Evolutionary conservation across 2,113 vertebrate genomes (phyloP).

Genomic region (Anoplopoma fimbria): DNA sequence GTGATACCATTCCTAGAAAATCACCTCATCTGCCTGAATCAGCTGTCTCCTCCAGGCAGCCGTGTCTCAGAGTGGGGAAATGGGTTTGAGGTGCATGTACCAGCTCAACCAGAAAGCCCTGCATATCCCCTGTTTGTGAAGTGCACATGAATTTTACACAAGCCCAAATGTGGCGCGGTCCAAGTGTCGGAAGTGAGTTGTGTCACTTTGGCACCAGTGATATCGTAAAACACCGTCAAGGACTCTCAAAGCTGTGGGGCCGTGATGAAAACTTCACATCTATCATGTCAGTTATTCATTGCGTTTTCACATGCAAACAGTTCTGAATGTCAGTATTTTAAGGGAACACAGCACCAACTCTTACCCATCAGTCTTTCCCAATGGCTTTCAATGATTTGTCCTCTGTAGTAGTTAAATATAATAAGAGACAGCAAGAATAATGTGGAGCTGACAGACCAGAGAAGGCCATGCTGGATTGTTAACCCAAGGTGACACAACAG

Average conservation of each 20-base stretch:
- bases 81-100: conserved; percentile 15
- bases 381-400: conserved; percentile 34
- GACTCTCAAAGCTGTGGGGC: conserved; percentile 58
- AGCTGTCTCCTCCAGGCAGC: not conserved
- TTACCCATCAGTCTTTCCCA: conserved; percentile 25
- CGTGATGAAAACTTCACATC: conserved; percentile 63
- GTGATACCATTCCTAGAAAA: conserved; percentile 21
- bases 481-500: not conserved
- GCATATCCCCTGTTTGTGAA: conserved; percentile 46
- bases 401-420: conserved; percentile 31
- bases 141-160: conserved; percentile 60
- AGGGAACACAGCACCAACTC: conserved; percentile 25
- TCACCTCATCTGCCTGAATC: conserved; percentile 2
- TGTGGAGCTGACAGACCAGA: conserved; percentile 8
- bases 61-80: conserved; percentile 9
- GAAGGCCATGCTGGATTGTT: not conserved
- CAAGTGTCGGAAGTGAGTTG: conserved; percentile 40
- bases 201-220: conserved; percentile 62
- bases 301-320: conserved; percentile 48
- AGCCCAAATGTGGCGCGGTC: conserved; percentile 30
- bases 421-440: conserved; percentile 22
- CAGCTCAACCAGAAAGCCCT: conserved; percentile 46
- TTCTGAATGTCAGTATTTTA: conserved; percentile 22
- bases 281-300: conserved; percentile 62
- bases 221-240: conserved; percentile 44